Conservation (phyloP, 2,797 vertebrate species). For the Pseudochromis fuscus region DNA sequence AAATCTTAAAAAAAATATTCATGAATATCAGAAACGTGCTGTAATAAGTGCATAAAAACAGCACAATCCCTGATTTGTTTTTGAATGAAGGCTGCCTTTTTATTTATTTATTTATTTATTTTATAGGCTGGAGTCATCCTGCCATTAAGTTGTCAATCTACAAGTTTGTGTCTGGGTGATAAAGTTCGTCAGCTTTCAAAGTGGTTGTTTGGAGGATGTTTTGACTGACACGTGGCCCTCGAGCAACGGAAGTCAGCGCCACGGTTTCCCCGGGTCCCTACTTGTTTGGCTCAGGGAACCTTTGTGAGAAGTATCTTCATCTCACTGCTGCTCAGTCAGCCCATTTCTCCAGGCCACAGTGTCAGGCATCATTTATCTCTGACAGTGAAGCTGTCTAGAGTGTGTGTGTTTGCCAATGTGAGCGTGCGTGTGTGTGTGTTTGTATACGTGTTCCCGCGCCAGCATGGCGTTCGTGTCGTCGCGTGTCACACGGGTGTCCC, state of each 20-base stretch:
- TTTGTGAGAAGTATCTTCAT: slow-evolving; percentile 85
- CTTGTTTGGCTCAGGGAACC: slow-evolving; percentile 81
- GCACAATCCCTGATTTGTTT: slow-evolving; percentile 58
- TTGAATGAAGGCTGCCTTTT: slow-evolving; percentile 45
- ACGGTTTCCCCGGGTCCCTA: slow-evolving; percentile 78
- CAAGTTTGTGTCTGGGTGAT: slow-evolving; percentile 76
- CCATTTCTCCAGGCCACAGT: slow-evolving; percentile 77
- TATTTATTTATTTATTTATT: not conserved
- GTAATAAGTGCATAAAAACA: slow-evolving; percentile 59
- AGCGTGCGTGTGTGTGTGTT: slow-evolving; percentile 14
- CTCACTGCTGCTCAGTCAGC: slow-evolving; percentile 74
- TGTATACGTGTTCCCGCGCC: slow-evolving; percentile 30
- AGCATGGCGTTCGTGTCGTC: slow-evolving; percentile 25
- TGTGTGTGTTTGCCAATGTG: slow-evolving; percentile 43
- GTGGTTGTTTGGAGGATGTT: slow-evolving; percentile 78
- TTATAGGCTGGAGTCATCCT: slow-evolving; percentile 36
- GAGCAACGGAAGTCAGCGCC: slow-evolving; percentile 74
- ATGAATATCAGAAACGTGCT: slow-evolving; percentile 44
- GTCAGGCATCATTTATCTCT: slow-evolving; percentile 83
- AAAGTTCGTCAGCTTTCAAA: slow-evolving; percentile 76
- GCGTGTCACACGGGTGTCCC: slow-evolving; percentile 59
- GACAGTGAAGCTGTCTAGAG: slow-evolving; percentile 71
- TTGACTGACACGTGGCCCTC: slow-evolving; percentile 82
- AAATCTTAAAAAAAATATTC: slow-evolving; percentile 68
- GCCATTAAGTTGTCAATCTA: slow-evolving; percentile 79